Conservation (phyloP, 2,113 vertebrate species). For the Paralichthys olivaceus region DNA sequence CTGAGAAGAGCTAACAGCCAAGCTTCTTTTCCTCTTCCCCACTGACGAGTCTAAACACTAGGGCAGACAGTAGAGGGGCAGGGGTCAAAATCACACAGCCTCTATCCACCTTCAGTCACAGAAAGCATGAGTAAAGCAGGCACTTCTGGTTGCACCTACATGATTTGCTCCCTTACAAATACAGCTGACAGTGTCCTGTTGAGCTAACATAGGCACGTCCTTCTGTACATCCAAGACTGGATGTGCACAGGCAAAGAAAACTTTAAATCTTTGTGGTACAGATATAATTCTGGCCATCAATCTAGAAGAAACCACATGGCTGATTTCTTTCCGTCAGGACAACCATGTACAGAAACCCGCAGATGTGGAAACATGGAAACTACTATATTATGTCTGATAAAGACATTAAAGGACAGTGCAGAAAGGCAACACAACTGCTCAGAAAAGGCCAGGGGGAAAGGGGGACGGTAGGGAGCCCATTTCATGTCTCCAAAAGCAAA, state of each 20-base stretch:
- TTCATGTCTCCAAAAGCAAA: constrained; percentile 82
- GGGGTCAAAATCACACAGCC: constrained; percentile 97
- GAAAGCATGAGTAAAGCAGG: constrained; percentile 75
- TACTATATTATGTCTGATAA: neutral
- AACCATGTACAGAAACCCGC: neutral
- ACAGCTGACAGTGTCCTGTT: constrained; percentile 37
- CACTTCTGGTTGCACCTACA: constrained; percentile 61
- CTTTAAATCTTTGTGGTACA: constrained; percentile 43
- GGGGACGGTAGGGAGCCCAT: constrained; percentile 69
- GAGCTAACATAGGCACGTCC: constrained; percentile 7
- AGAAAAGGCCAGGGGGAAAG: constrained; percentile 53
- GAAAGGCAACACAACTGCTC: constrained; percentile 93
- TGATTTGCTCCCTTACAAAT: constrained; percentile 41
- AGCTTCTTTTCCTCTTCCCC: constrained; percentile 99
- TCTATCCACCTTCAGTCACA: constrained; percentile 76
- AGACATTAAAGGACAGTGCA: constrained; percentile 84
- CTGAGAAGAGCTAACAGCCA: constrained; percentile 99
- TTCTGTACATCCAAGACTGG: constrained; percentile 29
- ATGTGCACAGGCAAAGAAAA: constrained; percentile 15
- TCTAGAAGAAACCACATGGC: constrained; percentile 44
- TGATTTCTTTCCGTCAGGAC: constrained; percentile 42
- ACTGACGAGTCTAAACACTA: constrained; percentile 99
- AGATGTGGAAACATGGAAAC: neutral
- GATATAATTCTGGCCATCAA: constrained; percentile 47
- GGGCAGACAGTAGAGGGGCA: constrained; percentile 99